Conservation (phyloP, 2,888 invertebrate species). For the Scelioninae gen. 2 region DNA sequence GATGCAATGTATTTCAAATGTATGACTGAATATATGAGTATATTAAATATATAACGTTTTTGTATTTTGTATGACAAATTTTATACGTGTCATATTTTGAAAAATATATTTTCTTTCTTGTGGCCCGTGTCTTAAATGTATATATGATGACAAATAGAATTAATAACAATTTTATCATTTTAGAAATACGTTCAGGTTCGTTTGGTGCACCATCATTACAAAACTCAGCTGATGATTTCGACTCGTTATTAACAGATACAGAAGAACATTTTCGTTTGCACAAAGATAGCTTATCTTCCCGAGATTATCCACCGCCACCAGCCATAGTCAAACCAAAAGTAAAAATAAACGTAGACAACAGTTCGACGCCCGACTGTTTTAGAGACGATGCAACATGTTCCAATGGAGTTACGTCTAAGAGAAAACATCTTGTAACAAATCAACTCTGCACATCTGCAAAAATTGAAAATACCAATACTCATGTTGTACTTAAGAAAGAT, state of each 20-base stretch:
- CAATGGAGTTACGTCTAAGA: constrained; percentile 36
- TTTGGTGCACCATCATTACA: constrained; percentile 78
- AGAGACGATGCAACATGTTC: constrained; percentile 55
- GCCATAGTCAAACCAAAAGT: constrained; percentile 63
- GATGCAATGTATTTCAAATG: no score
- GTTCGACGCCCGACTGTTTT: constrained; percentile 61
- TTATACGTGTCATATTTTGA: no score
- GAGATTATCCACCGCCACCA: constrained; percentile 61
- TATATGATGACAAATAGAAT: no score
- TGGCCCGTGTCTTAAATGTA: no score
- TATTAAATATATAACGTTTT: no score
- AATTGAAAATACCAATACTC: constrained; percentile 67
- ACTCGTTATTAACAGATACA: constrained; percentile 78
- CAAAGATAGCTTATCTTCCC: constrained; percentile 75
- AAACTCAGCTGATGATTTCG: constrained; percentile 77
- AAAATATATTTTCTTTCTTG: no score
- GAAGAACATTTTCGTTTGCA: constrained; percentile 78
- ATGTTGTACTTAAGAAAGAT: constrained; percentile 70
- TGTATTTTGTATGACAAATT: no score
- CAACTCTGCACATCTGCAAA: constrained; percentile 52
- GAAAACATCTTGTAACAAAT: constrained; percentile 27
- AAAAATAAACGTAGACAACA: constrained; percentile 58
- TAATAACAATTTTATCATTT: constrained; percentile 51
- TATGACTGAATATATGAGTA: no score
- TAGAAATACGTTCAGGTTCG: constrained; percentile 84